phyloP scores from a whole-genome alignment of 2,888 invertebrate species.

The Tuta absoluta region DNA sequence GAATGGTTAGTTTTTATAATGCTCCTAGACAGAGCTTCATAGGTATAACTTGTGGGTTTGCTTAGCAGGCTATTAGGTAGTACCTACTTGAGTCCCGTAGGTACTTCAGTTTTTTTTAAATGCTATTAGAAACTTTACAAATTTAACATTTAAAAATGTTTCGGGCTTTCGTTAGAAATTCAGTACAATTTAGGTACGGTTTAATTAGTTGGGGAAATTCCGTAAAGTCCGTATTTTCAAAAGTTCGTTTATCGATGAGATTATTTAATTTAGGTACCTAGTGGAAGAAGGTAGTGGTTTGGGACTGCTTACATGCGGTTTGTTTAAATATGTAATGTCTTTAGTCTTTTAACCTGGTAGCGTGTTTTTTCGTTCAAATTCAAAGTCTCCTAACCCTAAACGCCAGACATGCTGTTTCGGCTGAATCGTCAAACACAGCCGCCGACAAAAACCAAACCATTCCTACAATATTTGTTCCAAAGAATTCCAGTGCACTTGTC shows the following conservation, averaged over 20 bases:
- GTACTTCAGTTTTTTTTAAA: too few species aligned
- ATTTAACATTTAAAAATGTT: too few species aligned
- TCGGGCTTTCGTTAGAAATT: too few species aligned
- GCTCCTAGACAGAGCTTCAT: background rate
- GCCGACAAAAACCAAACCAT: constrained; percentile 54
- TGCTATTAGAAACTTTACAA: too few species aligned
- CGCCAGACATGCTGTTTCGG: constrained; percentile 38
- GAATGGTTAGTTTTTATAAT: background rate
- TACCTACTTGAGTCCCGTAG: too few species aligned
- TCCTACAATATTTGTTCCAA: constrained; percentile 65
- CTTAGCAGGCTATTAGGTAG: background rate
- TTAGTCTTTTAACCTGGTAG: constrained; percentile 24
- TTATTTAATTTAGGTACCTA: too few species aligned
- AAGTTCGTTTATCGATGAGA: too few species aligned
- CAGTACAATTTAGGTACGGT: too few species aligned
- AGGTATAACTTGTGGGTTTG: background rate
- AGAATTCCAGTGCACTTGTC: constrained; percentile 71
- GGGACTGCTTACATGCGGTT: background rate
- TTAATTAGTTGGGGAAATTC: too few species aligned
- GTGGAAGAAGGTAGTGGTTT: too few species aligned
- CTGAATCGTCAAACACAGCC: constrained; percentile 35
- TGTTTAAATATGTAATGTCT: background rate
- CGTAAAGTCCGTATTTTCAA: too few species aligned
- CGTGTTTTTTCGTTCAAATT: constrained; percentile 15
- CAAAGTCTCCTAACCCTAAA: constrained; percentile 34